Conservation (phyloP, 2,888 invertebrate species). For the Bembecia ichneumoniformis region DNA sequence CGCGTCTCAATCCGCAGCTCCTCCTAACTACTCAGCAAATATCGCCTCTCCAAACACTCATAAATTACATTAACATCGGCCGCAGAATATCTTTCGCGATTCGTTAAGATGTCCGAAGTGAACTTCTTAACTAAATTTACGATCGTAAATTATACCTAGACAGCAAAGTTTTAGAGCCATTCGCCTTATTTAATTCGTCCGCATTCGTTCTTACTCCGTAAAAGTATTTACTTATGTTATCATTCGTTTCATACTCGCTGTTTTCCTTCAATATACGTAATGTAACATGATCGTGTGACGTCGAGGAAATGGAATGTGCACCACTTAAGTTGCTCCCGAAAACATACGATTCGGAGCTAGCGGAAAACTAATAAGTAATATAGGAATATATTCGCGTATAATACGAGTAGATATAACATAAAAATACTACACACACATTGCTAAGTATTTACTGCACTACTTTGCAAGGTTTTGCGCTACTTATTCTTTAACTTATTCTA, state of each 20-base stretch:
- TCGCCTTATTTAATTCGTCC: neutral
- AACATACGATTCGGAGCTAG: slow-evolving; percentile 12
- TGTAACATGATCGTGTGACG: no score
- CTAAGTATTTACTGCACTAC: no score
- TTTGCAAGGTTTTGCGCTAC: no score
- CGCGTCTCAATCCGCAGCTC: slow-evolving; percentile 27
- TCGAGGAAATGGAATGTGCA: slow-evolving; percentile 14
- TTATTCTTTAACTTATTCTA: no score
- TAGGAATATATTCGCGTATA: neutral
- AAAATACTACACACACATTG: no score
- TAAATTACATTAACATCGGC: slow-evolving; percentile 15
- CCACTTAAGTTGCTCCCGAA: slow-evolving; percentile 6
- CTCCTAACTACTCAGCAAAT: slow-evolving; percentile 25
- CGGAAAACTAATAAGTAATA: slow-evolving; percentile 10
- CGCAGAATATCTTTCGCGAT: neutral
- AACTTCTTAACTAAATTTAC: neutral
- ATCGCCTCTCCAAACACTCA: slow-evolving; percentile 16
- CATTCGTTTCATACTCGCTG: no score
- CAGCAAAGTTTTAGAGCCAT: neutral
- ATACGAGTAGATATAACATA: neutral
- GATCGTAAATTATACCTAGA: neutral
- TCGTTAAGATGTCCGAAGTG: neutral
- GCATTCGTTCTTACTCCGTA: no score
- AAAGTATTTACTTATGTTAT: no score
- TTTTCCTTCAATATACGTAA: no score